Conservation (phyloP, 2,888 invertebrate species). For the Ormyrus rosae region DNA sequence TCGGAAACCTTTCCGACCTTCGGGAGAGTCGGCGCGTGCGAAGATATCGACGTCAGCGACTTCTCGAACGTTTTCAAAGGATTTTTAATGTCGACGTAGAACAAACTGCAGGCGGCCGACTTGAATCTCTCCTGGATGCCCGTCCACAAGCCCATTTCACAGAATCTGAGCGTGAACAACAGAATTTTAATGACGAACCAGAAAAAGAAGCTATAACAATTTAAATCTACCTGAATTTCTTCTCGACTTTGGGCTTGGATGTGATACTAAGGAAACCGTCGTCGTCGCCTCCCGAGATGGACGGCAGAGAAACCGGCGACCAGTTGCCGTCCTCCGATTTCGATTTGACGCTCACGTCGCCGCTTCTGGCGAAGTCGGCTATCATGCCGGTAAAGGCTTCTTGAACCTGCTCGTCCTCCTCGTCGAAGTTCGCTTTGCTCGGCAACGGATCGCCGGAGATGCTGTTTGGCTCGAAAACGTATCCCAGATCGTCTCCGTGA, state of each 20-base stretch:
- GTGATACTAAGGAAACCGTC: constrained; percentile 79
- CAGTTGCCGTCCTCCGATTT: constrained; percentile 65
- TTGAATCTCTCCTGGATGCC: constrained; percentile 79
- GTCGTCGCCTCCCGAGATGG: constrained; percentile 64
- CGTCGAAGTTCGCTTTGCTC: constrained; percentile 69
- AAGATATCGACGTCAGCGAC: neutral
- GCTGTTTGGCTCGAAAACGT: constrained; percentile 64
- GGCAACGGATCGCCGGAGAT: constrained; percentile 61
- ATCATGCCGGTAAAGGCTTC: constrained; percentile 82
- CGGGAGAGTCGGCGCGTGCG: constrained; percentile 13
- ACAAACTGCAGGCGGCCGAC: constrained; percentile 77
- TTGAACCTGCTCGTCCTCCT: constrained; percentile 82
- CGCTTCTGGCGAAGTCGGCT: constrained; percentile 81
- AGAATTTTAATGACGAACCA: neutral
- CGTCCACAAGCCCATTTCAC: constrained; percentile 84
- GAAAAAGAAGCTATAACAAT: neutral
- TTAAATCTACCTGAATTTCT: constrained; percentile 68
- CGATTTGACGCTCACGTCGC: constrained; percentile 66
- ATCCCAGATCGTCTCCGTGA: constrained; percentile 68
- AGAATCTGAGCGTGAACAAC: constrained; percentile 75
- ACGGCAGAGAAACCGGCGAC: constrained; percentile 48
- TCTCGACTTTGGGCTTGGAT: constrained; percentile 75
- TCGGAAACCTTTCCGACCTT: constrained; percentile 36
- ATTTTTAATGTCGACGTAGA: constrained; percentile 54
- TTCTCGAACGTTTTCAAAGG: constrained; percentile 47